phyloP scores from a whole-genome alignment of 2,113 vertebrate genomes.

The Gobio gobio region DNA sequence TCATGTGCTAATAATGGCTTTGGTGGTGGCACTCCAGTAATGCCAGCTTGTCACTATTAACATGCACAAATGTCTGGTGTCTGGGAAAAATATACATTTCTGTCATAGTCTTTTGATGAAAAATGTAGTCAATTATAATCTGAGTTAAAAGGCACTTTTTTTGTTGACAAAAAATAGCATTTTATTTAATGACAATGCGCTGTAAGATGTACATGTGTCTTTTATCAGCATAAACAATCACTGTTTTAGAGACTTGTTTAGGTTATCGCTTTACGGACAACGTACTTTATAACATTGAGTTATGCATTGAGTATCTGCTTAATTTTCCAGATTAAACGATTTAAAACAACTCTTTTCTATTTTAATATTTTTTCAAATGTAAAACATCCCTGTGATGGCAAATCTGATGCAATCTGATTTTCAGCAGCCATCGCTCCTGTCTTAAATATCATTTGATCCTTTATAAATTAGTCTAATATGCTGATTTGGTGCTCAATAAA shows the following conservation, averaged over 20 bases:
- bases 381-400: not conserved
- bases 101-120: not conserved
- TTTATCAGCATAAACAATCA: not conserved
- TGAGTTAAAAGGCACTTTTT: not conserved
- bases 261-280: not conserved
- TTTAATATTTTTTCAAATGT: not conserved
- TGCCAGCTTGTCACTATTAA: not conserved
- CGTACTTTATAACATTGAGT: not conserved
- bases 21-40: constrained; percentile 58
- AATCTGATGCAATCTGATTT: not conserved
- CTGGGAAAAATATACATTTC: not conserved
- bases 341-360: not conserved
- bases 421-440: not conserved
- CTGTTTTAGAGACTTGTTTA: not conserved
- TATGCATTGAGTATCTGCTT: not conserved
- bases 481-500: not conserved
- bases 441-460: not conserved
- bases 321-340: not conserved
- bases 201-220: too few species aligned
- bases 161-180: not conserved
- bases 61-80: constrained; percentile 56
- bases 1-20: constrained; percentile 69
- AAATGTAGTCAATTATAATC: not conserved
- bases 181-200: too few species aligned
- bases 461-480: not conserved